Evolutionary conservation across 2,888 invertebrate species (phyloP).

Genomic region (Aporophyla lueneburgensis): DNA sequence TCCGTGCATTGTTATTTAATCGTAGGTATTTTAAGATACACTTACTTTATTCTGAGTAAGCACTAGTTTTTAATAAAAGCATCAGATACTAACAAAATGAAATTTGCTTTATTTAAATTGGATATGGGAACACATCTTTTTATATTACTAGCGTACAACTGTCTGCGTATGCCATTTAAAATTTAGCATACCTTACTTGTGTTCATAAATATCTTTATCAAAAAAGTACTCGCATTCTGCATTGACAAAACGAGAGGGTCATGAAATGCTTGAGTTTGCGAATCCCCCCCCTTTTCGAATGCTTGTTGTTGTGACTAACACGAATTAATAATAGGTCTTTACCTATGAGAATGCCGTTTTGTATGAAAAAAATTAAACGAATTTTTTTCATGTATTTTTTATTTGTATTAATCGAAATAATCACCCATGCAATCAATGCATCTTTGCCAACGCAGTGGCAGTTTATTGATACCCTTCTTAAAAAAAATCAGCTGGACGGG

Average conservation of each 20-base stretch:
- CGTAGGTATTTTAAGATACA: background rate
- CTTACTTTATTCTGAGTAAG: too few relatives aligned
- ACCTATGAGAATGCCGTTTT: too few relatives aligned
- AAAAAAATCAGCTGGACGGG: too few relatives aligned
- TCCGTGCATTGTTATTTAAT: background rate
- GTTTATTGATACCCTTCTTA: too few relatives aligned
- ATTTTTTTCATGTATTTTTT: too few relatives aligned
- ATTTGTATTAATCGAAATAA: too few relatives aligned
- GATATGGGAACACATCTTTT: background rate
- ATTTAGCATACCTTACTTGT: background rate
- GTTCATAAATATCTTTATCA: background rate
- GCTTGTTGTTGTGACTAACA: conserved; percentile 7
- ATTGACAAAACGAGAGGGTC: background rate
- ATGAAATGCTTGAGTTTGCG: background rate
- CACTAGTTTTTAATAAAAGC: too few relatives aligned
- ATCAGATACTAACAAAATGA: background rate
- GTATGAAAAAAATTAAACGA: too few relatives aligned
- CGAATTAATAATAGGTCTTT: too few relatives aligned
- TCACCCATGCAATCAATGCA: too few relatives aligned
- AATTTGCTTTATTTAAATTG: background rate
- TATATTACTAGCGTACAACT: background rate
- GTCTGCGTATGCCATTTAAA: background rate
- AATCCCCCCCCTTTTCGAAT: background rate
- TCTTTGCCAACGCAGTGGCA: too few relatives aligned
- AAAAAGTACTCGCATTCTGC: too few relatives aligned